Base-by-base conservation (phyloP, 2,797 vertebrate genomes). In the Bucorvus abyssinicus region DNA sequence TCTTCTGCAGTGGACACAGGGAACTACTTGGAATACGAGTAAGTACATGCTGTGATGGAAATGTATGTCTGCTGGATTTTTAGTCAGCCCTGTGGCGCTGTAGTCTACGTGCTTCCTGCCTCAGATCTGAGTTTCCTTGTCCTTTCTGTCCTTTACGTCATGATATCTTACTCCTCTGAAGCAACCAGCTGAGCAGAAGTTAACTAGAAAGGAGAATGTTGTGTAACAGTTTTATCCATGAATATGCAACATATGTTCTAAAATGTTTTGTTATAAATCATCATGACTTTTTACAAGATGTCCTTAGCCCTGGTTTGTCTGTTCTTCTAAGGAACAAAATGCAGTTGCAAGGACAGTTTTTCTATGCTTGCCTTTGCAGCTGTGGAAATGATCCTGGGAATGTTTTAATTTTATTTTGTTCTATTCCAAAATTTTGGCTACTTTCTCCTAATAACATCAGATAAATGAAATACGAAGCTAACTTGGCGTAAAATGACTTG, bases 231-330 rank as follows among this genome's bases (percentile, higher is more conserved):
- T 92, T 92, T 60, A 88, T 30, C 65, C 70, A 49, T 55, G 52
- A 77, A 57, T 71, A 70, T 73, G 68, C 68, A 88, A 40, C 61
- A 34, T 85, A 87, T 88, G 75, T 94, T 94, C 87, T 89, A 30
- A 78, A 84, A 68, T 80, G 47, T 78, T 94, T 87, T 83, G 89
- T 85, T 94, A 52, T 84, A 93, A 83, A 95, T 96, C 81, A 95
- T 94, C 29, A 6, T 87, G 92, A 93, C 70, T 95, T 93, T 42
- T 91, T 90, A 93, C 76, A 96, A 90, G 86, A 92, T 96, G 64
- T 89, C 65, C 89, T 76, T 53, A 34, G 55, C 60, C 56, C 30
- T 73, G 53, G 9, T 68, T 94, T 89, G 53, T 94, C 71, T 90
- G 68, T 61, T 89, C 40, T 71, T 88, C 91, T 47, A 74, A 50